These are phyloP conservation scores for Turnix velox DNA, from an alignment of 2,113 vertebrate species.

Conservation along the genomic window DNA sequence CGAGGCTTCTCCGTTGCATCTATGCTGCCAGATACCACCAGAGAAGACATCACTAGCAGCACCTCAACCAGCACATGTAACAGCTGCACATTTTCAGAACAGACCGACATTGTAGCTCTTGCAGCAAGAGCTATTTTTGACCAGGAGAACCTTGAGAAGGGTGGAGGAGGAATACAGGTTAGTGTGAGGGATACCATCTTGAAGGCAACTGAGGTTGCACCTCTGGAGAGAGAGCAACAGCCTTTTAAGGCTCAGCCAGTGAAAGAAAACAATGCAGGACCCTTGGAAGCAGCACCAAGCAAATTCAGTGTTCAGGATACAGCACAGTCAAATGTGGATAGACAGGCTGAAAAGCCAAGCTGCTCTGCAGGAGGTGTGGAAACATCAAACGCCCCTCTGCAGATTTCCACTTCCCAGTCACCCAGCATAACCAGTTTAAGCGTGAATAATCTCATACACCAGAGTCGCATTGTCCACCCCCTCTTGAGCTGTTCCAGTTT, in stretches of 20 bases:
- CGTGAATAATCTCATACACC: slow-evolving; percentile 90
- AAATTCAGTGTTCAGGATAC: slow-evolving; percentile 73
- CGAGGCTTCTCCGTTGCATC: slow-evolving; percentile 94
- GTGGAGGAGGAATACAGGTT: slow-evolving; percentile 58
- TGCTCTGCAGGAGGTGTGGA: slow-evolving; percentile 69
- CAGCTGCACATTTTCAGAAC: slow-evolving; percentile 87
- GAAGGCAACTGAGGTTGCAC: slow-evolving; percentile 69
- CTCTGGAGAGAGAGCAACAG: slow-evolving; percentile 66
- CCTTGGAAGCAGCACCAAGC: slow-evolving; percentile 57
- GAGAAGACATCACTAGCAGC: slow-evolving; percentile 72
- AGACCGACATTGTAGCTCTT: slow-evolving; percentile 91
- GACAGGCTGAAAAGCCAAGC: slow-evolving; percentile 75
- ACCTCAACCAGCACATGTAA: slow-evolving; percentile 78
- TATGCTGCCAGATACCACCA: slow-evolving; percentile 84
- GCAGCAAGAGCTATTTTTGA: slow-evolving; percentile 90
- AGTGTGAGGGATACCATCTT: slow-evolving; percentile 50
- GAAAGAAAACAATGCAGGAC: slow-evolving; percentile 70
- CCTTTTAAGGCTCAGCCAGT: slow-evolving; percentile 64
- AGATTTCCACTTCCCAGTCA: slow-evolving; percentile 77
- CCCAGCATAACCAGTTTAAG: slow-evolving; percentile 85
- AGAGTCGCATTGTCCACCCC: slow-evolving; percentile 79
- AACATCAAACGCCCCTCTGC: slow-evolving; percentile 72
- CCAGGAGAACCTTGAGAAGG: slow-evolving; percentile 85
- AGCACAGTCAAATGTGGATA: slow-evolving; percentile 61
- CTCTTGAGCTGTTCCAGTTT: slow-evolving; percentile 80